Conservation (phyloP, 2,113 vertebrate species). For the Atherinomorus stipes region DNA sequence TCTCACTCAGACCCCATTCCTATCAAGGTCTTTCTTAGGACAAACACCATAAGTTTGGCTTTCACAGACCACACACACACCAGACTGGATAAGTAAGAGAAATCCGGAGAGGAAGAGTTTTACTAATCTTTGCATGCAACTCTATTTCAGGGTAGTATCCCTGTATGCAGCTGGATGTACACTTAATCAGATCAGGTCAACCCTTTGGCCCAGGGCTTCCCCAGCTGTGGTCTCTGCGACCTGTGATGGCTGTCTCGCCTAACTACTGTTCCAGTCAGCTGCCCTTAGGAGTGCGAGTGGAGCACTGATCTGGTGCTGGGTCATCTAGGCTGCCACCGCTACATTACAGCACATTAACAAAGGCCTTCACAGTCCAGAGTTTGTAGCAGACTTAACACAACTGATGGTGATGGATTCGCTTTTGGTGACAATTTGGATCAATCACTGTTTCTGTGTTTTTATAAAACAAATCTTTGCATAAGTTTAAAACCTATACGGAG, state of each 20-base stretch:
- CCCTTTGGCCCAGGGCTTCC: constrained; percentile 53
- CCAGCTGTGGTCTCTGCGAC: constrained; percentile 74
- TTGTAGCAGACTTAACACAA: constrained; percentile 32
- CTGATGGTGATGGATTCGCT: constrained; percentile 42
- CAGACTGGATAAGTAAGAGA: constrained; percentile 23
- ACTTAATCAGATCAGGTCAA: constrained; percentile 69
- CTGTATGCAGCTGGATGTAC: constrained; percentile 61
- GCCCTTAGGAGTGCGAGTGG: constrained; percentile 66
- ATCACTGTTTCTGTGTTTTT: neutral
- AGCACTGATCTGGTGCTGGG: constrained; percentile 71
- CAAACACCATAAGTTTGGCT: constrained; percentile 87
- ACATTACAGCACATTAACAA: constrained; percentile 55
- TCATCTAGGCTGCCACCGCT: constrained; percentile 59
- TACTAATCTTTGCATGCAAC: constrained; percentile 46
- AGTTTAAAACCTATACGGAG: neutral
- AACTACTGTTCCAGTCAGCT: constrained; percentile 66
- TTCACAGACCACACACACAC: constrained; percentile 57
- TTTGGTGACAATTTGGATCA: constrained; percentile 36
- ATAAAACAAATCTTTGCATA: constrained; percentile 1
- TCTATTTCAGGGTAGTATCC: constrained; percentile 29
- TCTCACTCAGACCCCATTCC: constrained; percentile 87
- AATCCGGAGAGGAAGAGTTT: constrained; percentile 22
- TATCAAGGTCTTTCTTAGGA: constrained; percentile 96
- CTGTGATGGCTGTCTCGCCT: constrained; percentile 63
- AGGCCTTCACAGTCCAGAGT: constrained; percentile 38